Evolutionary conservation across 1,140 invertebrate species (phyloP), one percentile per base, ranked within the genome.

Genomic region (Chironomus striatipennis): DNA sequence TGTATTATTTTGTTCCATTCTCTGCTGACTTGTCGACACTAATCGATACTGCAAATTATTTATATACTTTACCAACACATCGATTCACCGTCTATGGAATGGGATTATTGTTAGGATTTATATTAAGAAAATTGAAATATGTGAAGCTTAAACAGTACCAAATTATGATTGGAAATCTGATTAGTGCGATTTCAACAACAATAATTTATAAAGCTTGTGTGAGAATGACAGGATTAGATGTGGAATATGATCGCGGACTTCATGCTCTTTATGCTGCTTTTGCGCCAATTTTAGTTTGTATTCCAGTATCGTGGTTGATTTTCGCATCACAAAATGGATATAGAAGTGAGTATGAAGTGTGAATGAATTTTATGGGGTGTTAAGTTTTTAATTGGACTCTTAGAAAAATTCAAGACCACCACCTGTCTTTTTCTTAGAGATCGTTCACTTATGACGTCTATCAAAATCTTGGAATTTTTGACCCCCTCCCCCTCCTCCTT

Each of bases 181-280:
- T 85, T 0, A 83, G 84, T 12, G 80, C 80, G 0, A 47, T 83
- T 2, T 83, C 87, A 76, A 81, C 88, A 8, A 78, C 86, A 1
- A 81, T 82, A 7, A 85, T 89, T 1, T 83, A 89, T 74, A 79
- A 90, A 43, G 87, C 85, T 1, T 88, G 89, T 3, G 84, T 88
- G 0, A 83, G 84, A 72, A 91, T 91, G 90, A 86, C 88, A 0
- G 84, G 84, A 17, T 85, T 88, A 18, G 81, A 85, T 78, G 91
- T 91, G 75, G 80, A 85, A 7, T 91, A 91, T 75, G 85, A 90
- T 77, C 84, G 86, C 7, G 81, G 84, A 1, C 86, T 91, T 79
- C 88, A 89, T 1, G 90, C 89, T 3, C 85, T 86, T 73, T 91
- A 90, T 76, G 88, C 90, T 42, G 89, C 90, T n/a, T 89, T 91